phyloP scores from a whole-genome alignment of 2,797 vertebrate species.

The Enteromius mattozi region DNA sequence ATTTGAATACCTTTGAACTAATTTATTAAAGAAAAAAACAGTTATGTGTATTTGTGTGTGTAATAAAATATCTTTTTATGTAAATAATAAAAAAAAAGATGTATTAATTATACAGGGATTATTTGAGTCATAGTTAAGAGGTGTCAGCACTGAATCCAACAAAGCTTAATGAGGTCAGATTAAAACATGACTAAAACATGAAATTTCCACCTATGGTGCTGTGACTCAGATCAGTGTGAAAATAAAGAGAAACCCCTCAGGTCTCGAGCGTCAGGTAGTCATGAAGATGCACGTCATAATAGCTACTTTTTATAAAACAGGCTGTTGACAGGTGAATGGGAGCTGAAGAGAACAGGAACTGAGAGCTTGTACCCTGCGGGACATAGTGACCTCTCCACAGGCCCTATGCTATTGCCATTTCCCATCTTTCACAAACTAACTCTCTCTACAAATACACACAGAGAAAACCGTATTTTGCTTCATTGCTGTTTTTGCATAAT shows the following conservation, averaged over 20 bases:
- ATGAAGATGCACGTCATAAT: constrained; percentile 30
- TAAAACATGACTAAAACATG: neutral
- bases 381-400: constrained; percentile 57
- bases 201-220: neutral
- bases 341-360: constrained; percentile 68
- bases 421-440: constrained; percentile 38
- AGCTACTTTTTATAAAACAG: constrained; percentile 50
- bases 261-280: constrained; percentile 16
- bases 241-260: constrained; percentile 16
- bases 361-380: constrained; percentile 61
- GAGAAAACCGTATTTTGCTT: neutral
- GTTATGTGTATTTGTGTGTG: neutral
- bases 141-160: neutral
- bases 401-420: constrained; percentile 39
- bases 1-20: neutral
- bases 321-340: constrained; percentile 61
- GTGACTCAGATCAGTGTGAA: constrained; percentile 6
- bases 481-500: neutral
- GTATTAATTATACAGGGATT: neutral
- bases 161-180: neutral
- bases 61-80: no score
- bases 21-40: neutral
- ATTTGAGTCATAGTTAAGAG: neutral
- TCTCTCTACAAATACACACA: constrained; percentile 17
- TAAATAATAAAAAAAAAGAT: no score